Conservation (phyloP, 2,888 invertebrate species). For the Diadegma fenestrale region DNA sequence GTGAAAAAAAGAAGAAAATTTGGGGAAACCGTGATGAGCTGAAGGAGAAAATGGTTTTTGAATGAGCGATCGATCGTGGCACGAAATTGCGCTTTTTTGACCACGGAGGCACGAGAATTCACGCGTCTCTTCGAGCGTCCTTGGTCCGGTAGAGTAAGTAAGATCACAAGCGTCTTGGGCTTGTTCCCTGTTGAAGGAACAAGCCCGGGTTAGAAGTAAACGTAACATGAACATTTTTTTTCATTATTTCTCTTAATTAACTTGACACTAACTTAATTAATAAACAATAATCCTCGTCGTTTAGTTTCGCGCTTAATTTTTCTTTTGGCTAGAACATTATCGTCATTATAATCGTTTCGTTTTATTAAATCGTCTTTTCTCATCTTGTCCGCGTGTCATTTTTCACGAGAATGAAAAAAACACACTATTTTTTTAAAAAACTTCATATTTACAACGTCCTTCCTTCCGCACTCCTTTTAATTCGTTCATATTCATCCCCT, state of each 20-base stretch:
- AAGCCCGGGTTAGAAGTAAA: constrained; percentile 80
- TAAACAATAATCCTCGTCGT: constrained; percentile 36
- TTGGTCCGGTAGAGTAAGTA: constrained; percentile 73
- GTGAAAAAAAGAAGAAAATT: neutral
- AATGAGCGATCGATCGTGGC: constrained; percentile 74
- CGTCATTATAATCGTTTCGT: neutral
- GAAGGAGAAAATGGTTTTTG: constrained; percentile 29
- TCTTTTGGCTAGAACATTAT: constrained; percentile 55
- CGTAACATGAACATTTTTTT: constrained; percentile 74
- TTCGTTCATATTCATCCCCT: constrained; percentile 13
- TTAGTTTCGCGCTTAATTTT: constrained; percentile 24
- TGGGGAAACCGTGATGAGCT: constrained; percentile 2
- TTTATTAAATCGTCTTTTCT: neutral
- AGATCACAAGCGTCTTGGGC: constrained; percentile 84
- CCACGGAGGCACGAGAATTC: constrained; percentile 78
- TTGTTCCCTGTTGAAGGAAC: constrained; percentile 60
- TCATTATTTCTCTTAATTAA: constrained; percentile 13
- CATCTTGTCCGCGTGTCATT: neutral
- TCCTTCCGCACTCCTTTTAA: constrained; percentile 65
- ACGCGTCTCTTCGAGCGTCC: constrained; percentile 78
- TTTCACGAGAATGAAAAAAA: neutral
- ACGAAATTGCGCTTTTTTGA: constrained; percentile 79
- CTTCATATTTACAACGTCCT: constrained; percentile 73
- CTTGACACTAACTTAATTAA: constrained; percentile 23
- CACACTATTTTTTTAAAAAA: constrained; percentile 38